Conservation (phyloP, 2,797 vertebrate species). For the Euphonia xanthogaster region DNA sequence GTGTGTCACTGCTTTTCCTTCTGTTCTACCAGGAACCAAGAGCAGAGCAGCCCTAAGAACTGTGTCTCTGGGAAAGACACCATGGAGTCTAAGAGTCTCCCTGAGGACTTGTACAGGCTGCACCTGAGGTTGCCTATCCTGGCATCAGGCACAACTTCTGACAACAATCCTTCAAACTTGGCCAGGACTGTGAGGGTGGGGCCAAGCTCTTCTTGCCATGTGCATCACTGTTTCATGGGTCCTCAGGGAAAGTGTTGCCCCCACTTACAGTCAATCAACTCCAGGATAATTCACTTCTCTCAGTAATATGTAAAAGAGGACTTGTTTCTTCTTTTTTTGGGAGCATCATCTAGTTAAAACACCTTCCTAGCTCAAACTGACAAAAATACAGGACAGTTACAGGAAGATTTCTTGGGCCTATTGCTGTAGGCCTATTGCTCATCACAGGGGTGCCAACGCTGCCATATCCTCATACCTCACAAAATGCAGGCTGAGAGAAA, state of each 20-base stretch:
- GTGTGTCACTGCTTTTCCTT: not conserved
- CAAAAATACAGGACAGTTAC: not conserved
- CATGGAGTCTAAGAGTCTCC: not conserved
- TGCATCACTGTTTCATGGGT: not conserved
- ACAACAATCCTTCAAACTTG: not conserved
- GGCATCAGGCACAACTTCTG: not conserved
- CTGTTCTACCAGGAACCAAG: not conserved
- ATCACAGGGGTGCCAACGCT: not conserved
- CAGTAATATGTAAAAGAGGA: not conserved
- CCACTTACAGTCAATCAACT: not conserved
- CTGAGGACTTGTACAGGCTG: not conserved
- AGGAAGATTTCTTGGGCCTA: not conserved
- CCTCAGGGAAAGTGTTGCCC: not conserved
- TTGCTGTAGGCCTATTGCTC: not conserved
- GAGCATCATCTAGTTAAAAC: not conserved
- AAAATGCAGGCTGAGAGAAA: not conserved
- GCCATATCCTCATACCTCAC: not conserved
- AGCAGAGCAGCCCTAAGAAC: not conserved
- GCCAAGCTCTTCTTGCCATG: accelerated
- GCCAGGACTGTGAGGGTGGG: accelerated
- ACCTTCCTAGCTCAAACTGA: not conserved
- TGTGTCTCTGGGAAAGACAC: not conserved
- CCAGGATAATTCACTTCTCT: not conserved
- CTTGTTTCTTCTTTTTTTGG: not conserved
- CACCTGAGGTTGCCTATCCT: not conserved